phyloP scores from a whole-genome alignment of 2,888 invertebrate genomes.

The Slavum lentiscoides region DNA sequence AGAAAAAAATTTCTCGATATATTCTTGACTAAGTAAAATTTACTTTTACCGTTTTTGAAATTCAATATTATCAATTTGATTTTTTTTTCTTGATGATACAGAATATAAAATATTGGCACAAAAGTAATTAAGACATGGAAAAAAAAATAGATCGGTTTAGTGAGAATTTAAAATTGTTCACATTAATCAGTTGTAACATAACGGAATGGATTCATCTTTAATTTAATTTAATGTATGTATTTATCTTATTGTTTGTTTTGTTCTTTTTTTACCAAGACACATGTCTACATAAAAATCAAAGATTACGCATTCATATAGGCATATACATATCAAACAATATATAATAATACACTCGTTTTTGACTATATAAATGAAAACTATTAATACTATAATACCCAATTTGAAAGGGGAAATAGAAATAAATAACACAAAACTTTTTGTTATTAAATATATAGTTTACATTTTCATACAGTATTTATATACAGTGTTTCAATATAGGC shows the following conservation, averaged over 20 bases:
- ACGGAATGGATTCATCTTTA: no score
- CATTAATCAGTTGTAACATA: no score
- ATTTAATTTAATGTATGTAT: no score
- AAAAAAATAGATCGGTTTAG: no score
- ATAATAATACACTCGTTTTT: background rate
- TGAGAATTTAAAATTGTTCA: no score
- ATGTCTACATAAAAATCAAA: no score
- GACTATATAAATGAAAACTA: background rate
- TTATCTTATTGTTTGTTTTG: no score
- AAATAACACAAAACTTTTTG: constrained; percentile 19
- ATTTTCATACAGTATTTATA: constrained; percentile 42
- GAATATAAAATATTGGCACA: background rate
- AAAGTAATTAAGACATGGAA: no score
- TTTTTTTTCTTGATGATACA: no score
- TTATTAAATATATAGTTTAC: constrained; percentile 36
- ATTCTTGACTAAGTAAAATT: background rate
- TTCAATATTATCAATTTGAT: background rate
- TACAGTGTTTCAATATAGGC: constrained; percentile 11
- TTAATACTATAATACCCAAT: background rate
- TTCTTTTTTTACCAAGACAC: no score
- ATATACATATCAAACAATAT: background rate
- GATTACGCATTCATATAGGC: no score
- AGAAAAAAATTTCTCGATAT: background rate
- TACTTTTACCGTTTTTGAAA: background rate
- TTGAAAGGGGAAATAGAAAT: background rate